These are phyloP conservation scores for Plebejus melissa DNA, from an alignment of 2,888 invertebrate genomes.

Conservation along the genomic window DNA sequence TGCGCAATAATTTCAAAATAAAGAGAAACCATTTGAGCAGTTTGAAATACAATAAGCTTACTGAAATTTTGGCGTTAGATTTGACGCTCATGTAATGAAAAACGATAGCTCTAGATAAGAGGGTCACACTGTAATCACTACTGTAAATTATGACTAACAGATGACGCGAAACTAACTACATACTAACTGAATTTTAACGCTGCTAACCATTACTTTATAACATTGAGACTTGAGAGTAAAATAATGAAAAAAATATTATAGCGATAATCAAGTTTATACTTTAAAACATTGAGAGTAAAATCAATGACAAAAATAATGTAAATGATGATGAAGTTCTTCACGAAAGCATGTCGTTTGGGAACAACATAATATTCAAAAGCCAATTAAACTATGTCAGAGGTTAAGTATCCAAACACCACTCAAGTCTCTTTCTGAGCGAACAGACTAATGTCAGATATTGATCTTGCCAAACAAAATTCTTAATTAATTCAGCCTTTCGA, in stretches of 20 bases:
- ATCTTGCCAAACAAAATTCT: neutral
- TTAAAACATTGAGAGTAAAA: neutral
- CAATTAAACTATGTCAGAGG: neutral
- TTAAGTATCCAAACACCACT: neutral
- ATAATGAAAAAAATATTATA: neutral
- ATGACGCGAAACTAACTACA: slow-evolving; percentile 2
- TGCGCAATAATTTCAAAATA: slow-evolving; percentile 17
- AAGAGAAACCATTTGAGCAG: slow-evolving; percentile 11
- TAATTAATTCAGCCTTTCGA: neutral
- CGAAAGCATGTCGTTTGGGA: neutral
- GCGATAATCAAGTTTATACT: neutral
- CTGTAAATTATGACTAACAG: neutral
- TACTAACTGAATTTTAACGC: neutral
- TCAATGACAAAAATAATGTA: neutral
- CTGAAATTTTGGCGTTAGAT: slow-evolving; percentile 15
- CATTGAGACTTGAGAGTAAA: neutral
- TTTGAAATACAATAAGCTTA: neutral
- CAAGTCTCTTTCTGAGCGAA: neutral
- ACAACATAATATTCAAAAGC: neutral
- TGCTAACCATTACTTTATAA: neutral
- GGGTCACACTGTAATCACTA: slow-evolving; percentile 16
- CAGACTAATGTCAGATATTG: neutral
- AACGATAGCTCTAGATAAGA: slow-evolving; percentile 11
- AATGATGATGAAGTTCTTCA: neutral
- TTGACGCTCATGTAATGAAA: slow-evolving; percentile 2